These are phyloP conservation scores for Piliocolobus tephrosceles DNA, from an alignment of 2,113 vertebrate species.

Conservation along the genomic window DNA sequence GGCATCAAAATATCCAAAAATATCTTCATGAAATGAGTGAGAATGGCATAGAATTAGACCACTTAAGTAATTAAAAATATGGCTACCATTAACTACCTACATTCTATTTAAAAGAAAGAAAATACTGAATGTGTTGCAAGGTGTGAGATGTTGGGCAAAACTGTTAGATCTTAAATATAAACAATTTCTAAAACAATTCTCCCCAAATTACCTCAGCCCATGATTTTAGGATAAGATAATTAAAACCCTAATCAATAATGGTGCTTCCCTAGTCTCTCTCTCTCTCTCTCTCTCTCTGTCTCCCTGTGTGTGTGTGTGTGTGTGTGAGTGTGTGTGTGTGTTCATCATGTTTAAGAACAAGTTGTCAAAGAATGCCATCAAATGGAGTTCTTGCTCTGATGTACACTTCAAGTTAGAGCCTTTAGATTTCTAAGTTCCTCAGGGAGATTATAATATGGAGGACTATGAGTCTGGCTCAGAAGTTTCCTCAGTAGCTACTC, in stretches of 20 bases:
- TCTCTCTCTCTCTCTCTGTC: neutral
- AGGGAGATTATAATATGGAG: neutral
- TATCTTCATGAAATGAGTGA: neutral
- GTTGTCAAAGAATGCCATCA: neutral
- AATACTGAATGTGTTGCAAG: neutral
- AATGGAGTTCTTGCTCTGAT: neutral
- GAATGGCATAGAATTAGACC: neutral
- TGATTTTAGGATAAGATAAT: conserved; percentile 12
- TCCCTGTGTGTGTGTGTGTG: neutral
- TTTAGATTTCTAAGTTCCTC: neutral
- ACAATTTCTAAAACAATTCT: neutral
- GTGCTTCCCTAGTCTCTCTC: neutral
- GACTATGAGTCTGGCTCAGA: neutral
- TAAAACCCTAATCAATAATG: neutral
- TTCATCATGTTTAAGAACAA: neutral
- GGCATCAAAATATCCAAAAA: neutral
- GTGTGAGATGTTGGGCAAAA: neutral
- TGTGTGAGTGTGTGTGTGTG: neutral
- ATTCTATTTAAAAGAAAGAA: conserved; percentile 22
- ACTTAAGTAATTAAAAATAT: neutral
- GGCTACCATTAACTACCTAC: neutral
- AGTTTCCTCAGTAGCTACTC: neutral
- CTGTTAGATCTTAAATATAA: neutral
- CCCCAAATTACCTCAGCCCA: neutral
- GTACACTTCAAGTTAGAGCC: neutral